Percentiles rank a stretch among this genome's conserved stretches.
These are phyloP conservation scores for Eospalax fontanierii DNA, from an alignment of 2,797 vertebrate species.

Conservation along the genomic window DNA sequence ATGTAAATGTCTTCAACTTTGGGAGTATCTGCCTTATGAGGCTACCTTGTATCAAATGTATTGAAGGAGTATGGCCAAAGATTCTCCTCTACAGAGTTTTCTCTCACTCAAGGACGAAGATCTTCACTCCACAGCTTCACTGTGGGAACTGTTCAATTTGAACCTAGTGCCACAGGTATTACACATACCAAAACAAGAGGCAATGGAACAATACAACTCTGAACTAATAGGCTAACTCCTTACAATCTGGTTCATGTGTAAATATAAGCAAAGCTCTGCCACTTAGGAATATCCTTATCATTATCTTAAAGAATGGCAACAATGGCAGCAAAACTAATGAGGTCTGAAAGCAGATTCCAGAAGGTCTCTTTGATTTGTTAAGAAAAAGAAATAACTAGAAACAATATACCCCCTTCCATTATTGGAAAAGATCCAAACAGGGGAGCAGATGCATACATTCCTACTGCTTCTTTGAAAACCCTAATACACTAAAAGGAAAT, in stretches of 20 bases:
- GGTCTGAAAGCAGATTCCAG: constrained; percentile 5
- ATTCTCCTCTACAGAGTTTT: background rate
- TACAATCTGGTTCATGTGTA: background rate
- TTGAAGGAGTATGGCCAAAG: background rate
- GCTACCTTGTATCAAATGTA: background rate
- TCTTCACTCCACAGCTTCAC: background rate
- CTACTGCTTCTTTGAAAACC: background rate
- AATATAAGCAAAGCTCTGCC: constrained; percentile 19
- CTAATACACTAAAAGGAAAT: constrained; percentile 44
- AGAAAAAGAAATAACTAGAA: background rate
- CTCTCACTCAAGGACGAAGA: background rate
- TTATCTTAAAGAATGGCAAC: background rate
- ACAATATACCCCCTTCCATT: constrained; percentile 23
- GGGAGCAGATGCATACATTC: constrained; percentile 33
- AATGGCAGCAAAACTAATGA: background rate
- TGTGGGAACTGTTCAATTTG: background rate
- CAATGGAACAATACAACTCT: background rate
- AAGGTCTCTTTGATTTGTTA: constrained; percentile 17
- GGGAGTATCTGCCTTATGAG: background rate
- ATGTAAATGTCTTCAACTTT: constrained; percentile 21
- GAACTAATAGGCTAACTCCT: background rate
- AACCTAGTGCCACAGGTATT: background rate
- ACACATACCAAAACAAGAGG: background rate
- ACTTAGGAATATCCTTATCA: background rate
- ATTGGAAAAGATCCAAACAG: background rate